These are phyloP conservation scores for Pygoscelis antarcticus DNA, from an alignment of 2,113 vertebrate genomes.

Conservation along the genomic window DNA sequence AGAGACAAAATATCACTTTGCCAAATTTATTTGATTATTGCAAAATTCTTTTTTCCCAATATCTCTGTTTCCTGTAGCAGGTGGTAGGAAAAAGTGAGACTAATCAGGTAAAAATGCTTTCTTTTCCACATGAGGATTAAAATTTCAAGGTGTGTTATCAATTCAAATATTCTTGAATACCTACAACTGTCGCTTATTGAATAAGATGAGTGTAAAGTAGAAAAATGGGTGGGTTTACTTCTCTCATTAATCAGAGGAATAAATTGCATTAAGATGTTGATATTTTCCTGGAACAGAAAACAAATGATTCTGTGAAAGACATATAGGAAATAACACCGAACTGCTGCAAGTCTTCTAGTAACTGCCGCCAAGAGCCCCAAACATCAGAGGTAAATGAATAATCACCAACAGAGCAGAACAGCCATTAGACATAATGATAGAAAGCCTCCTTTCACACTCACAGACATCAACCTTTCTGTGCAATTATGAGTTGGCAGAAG, in stretches of 20 bases:
- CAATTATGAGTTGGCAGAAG: conserved; percentile 53
- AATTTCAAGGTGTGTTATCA: conserved; percentile 45
- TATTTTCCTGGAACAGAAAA: conserved; percentile 48
- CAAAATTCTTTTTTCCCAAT: conserved; percentile 6
- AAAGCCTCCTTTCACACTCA: conserved; percentile 40
- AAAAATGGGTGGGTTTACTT: conserved; percentile 30
- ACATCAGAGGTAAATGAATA: conserved; percentile 51
- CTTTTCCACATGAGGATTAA: conserved; percentile 2
- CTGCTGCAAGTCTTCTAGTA: conserved; percentile 7
- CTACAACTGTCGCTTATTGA: conserved; percentile 20
- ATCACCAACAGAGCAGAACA: conserved; percentile 42
- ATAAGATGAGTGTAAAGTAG: conserved; percentile 30
- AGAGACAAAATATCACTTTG: conserved; percentile 19
- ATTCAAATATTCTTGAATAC: conserved; percentile 53
- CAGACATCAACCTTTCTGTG: not conserved
- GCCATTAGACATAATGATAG: conserved; percentile 58
- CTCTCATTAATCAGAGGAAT: conserved; percentile 61
- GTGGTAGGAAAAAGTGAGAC: conserved; percentile 21
- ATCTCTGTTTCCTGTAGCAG: conserved; percentile 30
- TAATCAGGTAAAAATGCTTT: conserved; percentile 46
- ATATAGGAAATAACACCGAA: not conserved
- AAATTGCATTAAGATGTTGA: conserved; percentile 41
- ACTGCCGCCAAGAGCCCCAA: not conserved
- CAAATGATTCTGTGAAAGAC: conserved; percentile 17
- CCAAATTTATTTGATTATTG: conserved; percentile 20